A percentile compares a stretch with the other conserved stretches of the same genome.
Conservation (phyloP, 2,113 vertebrate species). For the Stegostoma tigrinum region DNA sequence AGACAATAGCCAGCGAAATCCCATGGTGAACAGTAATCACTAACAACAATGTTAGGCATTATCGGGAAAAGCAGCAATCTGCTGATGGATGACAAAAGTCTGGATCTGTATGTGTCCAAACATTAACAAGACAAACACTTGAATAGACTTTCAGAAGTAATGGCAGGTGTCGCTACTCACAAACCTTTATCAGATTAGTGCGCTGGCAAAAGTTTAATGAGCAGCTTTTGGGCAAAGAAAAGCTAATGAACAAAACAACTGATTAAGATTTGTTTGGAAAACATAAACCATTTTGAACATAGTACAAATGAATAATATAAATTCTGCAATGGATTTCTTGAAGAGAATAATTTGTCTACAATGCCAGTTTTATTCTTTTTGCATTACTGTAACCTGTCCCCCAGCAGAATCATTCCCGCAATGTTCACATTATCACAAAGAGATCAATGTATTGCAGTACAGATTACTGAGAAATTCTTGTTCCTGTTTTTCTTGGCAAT, state of each 20-base stretch:
- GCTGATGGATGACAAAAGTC: neutral
- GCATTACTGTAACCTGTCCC: neutral
- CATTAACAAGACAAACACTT: neutral
- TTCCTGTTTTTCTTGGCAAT: neutral
- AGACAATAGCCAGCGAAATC: neutral
- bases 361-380: neutral
- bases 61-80: neutral
- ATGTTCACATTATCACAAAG: neutral
- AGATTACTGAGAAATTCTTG: neutral
- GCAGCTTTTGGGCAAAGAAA: neutral
- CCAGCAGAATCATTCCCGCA: neutral
- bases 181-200: neutral
- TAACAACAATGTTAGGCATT: neutral
- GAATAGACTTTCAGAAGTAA: neutral
- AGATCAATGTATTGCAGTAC: conserved; percentile 4
- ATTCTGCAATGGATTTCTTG: neutral
- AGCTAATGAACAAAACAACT: neutral
- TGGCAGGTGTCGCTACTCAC: neutral
- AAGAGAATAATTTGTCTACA: neutral
- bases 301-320: conserved; percentile 14
- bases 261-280: neutral
- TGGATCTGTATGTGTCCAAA: neutral
- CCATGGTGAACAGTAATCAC: neutral
- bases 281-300: neutral
- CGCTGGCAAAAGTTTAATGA: neutral